These are phyloP conservation scores for Arothron firmamentum DNA, from an alignment of 2,113 vertebrate species.

Conservation along the genomic window DNA sequence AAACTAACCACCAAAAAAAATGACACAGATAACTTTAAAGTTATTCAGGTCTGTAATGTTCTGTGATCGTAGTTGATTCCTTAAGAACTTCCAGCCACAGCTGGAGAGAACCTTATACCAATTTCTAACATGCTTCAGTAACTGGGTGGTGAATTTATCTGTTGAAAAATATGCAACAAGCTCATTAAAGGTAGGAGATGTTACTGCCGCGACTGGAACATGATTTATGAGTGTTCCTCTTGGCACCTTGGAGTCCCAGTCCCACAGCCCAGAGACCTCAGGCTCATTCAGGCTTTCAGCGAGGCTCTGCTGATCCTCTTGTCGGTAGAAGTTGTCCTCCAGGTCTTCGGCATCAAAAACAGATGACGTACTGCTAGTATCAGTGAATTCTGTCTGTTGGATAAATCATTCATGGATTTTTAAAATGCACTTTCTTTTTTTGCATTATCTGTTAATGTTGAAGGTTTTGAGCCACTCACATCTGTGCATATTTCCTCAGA, in stretches of 20 bases:
- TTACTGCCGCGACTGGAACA: conserved; percentile 20
- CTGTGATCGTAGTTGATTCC: background rate
- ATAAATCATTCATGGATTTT: conserved; percentile 8
- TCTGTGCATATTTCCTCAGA: conserved; percentile 9
- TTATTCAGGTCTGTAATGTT: background rate
- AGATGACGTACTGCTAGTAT: conserved; percentile 44
- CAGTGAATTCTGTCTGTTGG: conserved; percentile 36
- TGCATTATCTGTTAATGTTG: conserved; percentile 4
- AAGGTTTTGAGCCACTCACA: conserved; percentile 38
- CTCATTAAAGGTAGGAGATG: conserved; percentile 5
- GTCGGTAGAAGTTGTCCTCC: conserved; percentile 15
- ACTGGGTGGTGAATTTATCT: conserved; percentile 11
- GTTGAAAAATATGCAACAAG: conserved; percentile 4
- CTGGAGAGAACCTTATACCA: background rate
- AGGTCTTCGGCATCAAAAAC: conserved; percentile 37
- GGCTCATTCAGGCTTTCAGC: conserved; percentile 72
- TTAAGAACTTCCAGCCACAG: background rate
- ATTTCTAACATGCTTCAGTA: background rate
- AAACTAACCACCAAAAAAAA: background rate
- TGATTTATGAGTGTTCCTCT: conserved; percentile 52
- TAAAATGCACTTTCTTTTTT: background rate
- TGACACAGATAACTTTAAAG: background rate
- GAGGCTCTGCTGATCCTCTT: conserved; percentile 31
- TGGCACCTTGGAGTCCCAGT: conserved; percentile 36
- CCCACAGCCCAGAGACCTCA: conserved; percentile 84